Evolutionary conservation across 2,888 invertebrate genomes (phyloP).

Genomic region (Argynnis bischoffii): DNA sequence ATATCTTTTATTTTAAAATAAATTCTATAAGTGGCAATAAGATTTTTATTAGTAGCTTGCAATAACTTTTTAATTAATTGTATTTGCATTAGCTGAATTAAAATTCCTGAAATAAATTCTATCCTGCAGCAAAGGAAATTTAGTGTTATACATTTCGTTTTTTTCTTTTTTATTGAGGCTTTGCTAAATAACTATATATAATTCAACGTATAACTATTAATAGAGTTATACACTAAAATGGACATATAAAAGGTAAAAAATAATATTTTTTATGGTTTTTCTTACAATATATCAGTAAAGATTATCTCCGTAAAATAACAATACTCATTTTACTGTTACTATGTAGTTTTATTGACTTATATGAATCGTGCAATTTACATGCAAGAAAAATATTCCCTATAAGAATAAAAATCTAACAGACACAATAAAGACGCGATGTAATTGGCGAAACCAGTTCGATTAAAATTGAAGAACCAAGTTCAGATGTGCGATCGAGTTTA

Average conservation of each 20-base stretch:
- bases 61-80: not conserved
- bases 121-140: no score
- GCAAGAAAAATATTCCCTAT: conserved; percentile 17
- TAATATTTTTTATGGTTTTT: not conserved
- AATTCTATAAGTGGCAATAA: conserved; percentile 25
- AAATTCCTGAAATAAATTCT: no score
- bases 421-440: conserved; percentile 39
- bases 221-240: not conserved
- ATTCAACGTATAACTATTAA: no score
- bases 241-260: not conserved
- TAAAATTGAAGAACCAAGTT: conserved; percentile 63
- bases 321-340: no score
- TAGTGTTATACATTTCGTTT: no score
- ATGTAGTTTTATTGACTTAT: no score
- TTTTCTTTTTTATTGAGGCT: no score
- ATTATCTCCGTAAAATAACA: no score
- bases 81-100: no score
- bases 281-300: no score
- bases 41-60: conserved; percentile 1
- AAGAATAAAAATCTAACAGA: conserved; percentile 35
- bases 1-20: conserved; percentile 24
- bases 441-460: conserved; percentile 60
- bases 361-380: not conserved
- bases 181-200: no score
- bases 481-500: conserved; percentile 61